Percentiles rank a stretch among this genome's conserved stretches.
Evolutionary conservation across 1,140 invertebrate genomes (phyloP).

Genomic region (Temnothorax nylanderi): DNA sequence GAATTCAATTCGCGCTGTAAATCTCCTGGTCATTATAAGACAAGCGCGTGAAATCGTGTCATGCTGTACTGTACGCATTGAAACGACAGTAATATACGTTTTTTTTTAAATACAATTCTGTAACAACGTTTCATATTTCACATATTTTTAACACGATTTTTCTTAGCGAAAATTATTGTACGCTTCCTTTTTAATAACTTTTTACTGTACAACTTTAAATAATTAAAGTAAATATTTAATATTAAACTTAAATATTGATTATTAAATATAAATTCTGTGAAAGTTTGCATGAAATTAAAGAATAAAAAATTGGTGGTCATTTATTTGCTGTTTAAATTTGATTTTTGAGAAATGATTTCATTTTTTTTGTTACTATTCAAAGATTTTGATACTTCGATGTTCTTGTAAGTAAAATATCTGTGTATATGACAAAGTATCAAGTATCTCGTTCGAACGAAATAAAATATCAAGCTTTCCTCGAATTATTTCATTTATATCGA

Average conservation of each 20-base stretch:
- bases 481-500: constrained; percentile 6
- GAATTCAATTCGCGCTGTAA: constrained; percentile 54
- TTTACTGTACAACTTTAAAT: neutral
- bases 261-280: neutral
- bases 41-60: constrained; percentile 40
- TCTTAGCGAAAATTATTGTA: neutral
- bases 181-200: neutral
- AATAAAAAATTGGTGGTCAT: neutral
- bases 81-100: neutral
- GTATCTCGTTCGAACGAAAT: neutral
- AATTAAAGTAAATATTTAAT: no score
- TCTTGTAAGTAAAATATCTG: neutral
- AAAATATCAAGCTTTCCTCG: neutral
- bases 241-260: neutral
- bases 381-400: neutral
- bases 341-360: neutral
- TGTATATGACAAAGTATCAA: neutral
- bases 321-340: neutral
- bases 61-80: neutral
- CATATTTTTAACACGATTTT: neutral
- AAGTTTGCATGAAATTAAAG: neutral
- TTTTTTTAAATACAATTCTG: neutral
- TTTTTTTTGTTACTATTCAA: neutral
- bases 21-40: constrained; percentile 52
- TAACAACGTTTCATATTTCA: neutral